These are phyloP conservation scores for Peucedramus taeniatus DNA, from an alignment of 2,113 vertebrate genomes.

Conservation along the genomic window DNA sequence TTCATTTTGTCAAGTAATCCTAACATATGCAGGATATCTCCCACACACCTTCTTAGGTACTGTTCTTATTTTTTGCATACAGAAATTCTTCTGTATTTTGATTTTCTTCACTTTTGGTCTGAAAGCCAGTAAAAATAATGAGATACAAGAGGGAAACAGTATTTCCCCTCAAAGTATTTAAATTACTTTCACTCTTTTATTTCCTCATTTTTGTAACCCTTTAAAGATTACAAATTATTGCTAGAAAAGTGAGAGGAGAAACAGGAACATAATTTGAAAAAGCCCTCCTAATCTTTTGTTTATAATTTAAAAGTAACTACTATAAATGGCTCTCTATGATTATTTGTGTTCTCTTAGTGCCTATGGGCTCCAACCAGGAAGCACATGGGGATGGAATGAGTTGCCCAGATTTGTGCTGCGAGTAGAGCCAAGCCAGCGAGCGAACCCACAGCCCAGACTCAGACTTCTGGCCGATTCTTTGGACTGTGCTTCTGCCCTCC, in stretches of 20 bases:
- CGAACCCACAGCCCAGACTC: background rate
- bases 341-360: background rate
- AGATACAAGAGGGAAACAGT: background rate
- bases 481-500: background rate
- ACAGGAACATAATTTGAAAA: background rate
- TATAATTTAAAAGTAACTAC: background rate
- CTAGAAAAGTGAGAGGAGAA: background rate
- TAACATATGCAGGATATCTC: background rate
- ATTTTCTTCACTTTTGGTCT: background rate
- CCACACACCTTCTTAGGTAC: background rate
- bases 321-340: background rate
- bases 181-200: background rate
- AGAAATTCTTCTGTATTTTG: slow-evolving; percentile 2
- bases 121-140: slow-evolving; percentile 16
- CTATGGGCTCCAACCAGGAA: background rate
- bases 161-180: background rate
- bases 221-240: background rate
- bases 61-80: background rate
- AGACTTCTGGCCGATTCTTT: background rate
- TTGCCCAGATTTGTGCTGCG: slow-evolving; percentile 1
- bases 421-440: background rate
- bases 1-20: background rate
- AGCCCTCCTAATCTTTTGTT: background rate
- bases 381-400: background rate
- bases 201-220: background rate